Percentiles rank a stretch among this genome's conserved stretches.
phyloP scores from a whole-genome alignment of 1,140 invertebrate species.

The Drosophila elegans region DNA sequence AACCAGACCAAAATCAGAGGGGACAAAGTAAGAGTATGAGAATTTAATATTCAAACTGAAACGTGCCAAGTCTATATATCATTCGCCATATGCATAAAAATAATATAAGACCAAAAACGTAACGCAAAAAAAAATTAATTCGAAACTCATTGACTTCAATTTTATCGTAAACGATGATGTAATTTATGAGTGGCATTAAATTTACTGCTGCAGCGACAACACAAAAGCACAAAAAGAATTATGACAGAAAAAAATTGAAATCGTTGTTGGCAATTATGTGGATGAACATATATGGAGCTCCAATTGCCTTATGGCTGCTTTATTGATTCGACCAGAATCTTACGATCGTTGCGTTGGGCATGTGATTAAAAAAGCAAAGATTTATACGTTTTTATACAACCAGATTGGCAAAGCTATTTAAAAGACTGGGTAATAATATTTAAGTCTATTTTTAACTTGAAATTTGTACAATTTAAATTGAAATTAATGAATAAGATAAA shows the following conservation, averaged over 20 bases:
- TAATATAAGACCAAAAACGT: slow-evolving; percentile 32
- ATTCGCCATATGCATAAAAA: slow-evolving; percentile 32
- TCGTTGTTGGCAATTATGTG: slow-evolving; percentile 69
- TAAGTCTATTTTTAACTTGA: no score
- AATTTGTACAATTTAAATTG: no score
- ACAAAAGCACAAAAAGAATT: slow-evolving; percentile 17
- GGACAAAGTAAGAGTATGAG: neutral
- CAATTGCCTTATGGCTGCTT: slow-evolving; percentile 62
- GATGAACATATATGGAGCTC: slow-evolving; percentile 71
- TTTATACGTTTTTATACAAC: slow-evolving; percentile 21
- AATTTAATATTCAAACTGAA: slow-evolving; percentile 6
- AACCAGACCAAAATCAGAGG: neutral
- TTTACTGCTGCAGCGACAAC: slow-evolving; percentile 55
- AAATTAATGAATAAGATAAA: no score
- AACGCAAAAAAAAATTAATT: slow-evolving; percentile 36
- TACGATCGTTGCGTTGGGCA: slow-evolving; percentile 2
- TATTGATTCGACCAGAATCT: slow-evolving; percentile 43
- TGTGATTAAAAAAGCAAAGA: slow-evolving; percentile 42
- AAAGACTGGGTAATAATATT: neutral
- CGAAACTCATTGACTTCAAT: slow-evolving; percentile 48
- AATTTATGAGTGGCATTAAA: slow-evolving; percentile 77
- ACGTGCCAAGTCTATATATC: slow-evolving; percentile 21
- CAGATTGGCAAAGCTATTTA: slow-evolving; percentile 4
- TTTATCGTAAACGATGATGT: slow-evolving; percentile 69
- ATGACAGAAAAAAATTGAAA: slow-evolving; percentile 50